These are phyloP conservation scores for Drosophila cardini DNA, from an alignment of 1,140 invertebrate species.

Conservation along the genomic window DNA sequence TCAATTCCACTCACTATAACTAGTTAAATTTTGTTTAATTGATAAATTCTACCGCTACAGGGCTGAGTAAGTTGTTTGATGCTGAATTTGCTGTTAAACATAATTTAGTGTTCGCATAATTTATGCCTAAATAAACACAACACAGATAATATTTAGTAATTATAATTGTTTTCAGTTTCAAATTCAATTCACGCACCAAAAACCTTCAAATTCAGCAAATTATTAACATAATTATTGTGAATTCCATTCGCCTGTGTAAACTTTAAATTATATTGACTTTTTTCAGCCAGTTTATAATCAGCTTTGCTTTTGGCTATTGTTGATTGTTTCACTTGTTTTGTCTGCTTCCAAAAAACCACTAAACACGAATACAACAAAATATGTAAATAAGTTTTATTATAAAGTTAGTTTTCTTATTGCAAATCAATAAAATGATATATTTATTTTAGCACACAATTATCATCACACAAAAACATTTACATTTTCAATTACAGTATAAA, in stretches of 20 bases:
- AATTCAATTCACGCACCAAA: slow-evolving; percentile 41
- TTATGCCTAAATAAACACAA: slow-evolving; percentile 72
- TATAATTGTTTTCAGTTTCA: slow-evolving; percentile 39
- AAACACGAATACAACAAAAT: not conserved
- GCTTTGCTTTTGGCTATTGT: slow-evolving; percentile 41
- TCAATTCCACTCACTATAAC: slow-evolving; percentile 51
- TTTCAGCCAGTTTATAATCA: slow-evolving; percentile 47
- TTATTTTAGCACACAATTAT: slow-evolving; percentile 43
- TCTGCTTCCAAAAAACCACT: not conserved
- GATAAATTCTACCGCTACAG: slow-evolving; percentile 51
- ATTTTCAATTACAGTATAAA: slow-evolving; percentile 59
- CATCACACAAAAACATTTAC: slow-evolving; percentile 49
- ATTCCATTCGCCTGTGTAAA: slow-evolving; percentile 27
- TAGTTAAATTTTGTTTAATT: slow-evolving; percentile 57
- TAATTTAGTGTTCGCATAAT: slow-evolving; percentile 45
- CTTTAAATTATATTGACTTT: slow-evolving; percentile 47
- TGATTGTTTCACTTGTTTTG: slow-evolving; percentile 10
- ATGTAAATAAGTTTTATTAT: not conserved
- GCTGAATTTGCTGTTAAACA: not conserved
- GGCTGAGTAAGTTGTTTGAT: slow-evolving; percentile 23
- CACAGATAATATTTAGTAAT: slow-evolving; percentile 73
- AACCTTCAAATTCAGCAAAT: slow-evolving; percentile 21
- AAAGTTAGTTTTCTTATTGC: slow-evolving; percentile 22
- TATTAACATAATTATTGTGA: slow-evolving; percentile 56
- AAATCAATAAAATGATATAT: slow-evolving; percentile 59